Evolutionary conservation across 1,140 invertebrate genomes (phyloP).

Genomic region (Megalopta genalis): DNA sequence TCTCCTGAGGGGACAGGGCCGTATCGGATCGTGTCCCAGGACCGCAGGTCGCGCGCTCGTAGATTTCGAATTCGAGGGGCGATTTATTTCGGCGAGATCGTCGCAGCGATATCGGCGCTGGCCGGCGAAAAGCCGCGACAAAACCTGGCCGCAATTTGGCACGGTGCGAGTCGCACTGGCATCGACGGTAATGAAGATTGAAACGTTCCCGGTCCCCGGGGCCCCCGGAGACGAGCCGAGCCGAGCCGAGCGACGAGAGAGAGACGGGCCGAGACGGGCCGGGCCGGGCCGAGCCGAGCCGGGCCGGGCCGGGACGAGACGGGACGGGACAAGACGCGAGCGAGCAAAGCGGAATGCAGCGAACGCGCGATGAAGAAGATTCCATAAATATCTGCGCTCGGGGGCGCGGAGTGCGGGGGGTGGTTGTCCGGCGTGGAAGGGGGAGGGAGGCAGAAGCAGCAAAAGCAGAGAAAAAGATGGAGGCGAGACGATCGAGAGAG

Average conservation of each 20-base stretch:
- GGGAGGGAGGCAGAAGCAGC: neutral
- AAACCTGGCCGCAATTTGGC: constrained; percentile 55
- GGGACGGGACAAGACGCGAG: too few species aligned
- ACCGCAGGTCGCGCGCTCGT: neutral
- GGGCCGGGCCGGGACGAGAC: constrained; percentile 4
- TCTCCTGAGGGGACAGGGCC: neutral
- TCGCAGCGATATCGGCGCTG: constrained; percentile 25
- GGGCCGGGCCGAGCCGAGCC: neutral
- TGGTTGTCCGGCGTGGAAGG: neutral
- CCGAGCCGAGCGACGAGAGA: neutral
- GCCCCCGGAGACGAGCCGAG: constrained; percentile 25
- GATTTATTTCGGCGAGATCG: constrained; percentile 35
- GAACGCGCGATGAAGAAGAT: constrained; percentile 66
- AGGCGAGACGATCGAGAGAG: neutral
- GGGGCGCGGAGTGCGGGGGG: neutral
- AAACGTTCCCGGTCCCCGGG: constrained; percentile 58
- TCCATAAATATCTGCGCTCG: constrained; percentile 70
- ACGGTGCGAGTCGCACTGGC: constrained; percentile 44
- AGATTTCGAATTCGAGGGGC: neutral
- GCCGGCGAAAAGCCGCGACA: constrained; percentile 41
- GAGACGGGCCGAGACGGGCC: constrained; percentile 25
- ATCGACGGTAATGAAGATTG: constrained; percentile 67
- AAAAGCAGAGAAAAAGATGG: constrained; percentile 7
- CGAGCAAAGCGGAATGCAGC: constrained; percentile 61
- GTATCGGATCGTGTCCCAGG: too few species aligned